A percentile compares a stretch with the other conserved stretches of the same genome.
phyloP scores from a whole-genome alignment of 2,888 invertebrate species.

The Netelia virgata region DNA sequence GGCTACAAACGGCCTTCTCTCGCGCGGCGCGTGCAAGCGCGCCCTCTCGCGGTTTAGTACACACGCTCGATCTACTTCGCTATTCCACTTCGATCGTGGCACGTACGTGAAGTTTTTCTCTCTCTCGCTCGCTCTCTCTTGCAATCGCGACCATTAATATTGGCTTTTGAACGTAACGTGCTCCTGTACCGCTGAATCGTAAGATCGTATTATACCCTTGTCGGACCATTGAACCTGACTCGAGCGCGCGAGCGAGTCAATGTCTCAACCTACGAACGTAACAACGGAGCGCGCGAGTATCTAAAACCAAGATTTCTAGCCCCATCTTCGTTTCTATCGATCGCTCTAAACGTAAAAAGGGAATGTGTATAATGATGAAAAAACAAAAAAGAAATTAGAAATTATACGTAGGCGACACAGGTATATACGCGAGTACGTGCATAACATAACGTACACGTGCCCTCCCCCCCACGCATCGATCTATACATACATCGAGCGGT shows the following conservation, averaged over 20 bases:
- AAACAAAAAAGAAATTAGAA: too few species aligned
- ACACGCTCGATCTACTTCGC: constrained; percentile 42
- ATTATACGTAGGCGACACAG: not conserved
- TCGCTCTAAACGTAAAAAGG: not conserved
- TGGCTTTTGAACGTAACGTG: constrained; percentile 3
- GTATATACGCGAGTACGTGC: too few species aligned
- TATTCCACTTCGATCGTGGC: constrained; percentile 37
- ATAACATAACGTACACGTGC: too few species aligned
- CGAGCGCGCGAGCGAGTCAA: constrained; percentile 38
- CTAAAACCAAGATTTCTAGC: not conserved
- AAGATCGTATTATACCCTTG: constrained; percentile 8
- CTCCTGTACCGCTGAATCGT: not conserved
- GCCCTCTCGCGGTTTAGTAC: constrained; percentile 17
- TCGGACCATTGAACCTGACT: constrained; percentile 64
- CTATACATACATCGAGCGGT: not conserved
- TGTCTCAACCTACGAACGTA: constrained; percentile 35
- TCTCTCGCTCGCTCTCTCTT: not conserved
- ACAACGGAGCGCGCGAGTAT: not conserved
- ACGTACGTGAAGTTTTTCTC: constrained; percentile 45
- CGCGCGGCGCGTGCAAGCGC: not conserved
- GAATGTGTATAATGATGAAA: not conserved
- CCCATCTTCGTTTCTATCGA: not conserved
- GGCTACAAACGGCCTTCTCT: constrained; percentile 10
- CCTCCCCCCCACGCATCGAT: not conserved
- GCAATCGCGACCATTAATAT: constrained; percentile 25